Conservation (phyloP, 2,888 invertebrate genomes). For the Caenorhabditis sp. region DNA sequence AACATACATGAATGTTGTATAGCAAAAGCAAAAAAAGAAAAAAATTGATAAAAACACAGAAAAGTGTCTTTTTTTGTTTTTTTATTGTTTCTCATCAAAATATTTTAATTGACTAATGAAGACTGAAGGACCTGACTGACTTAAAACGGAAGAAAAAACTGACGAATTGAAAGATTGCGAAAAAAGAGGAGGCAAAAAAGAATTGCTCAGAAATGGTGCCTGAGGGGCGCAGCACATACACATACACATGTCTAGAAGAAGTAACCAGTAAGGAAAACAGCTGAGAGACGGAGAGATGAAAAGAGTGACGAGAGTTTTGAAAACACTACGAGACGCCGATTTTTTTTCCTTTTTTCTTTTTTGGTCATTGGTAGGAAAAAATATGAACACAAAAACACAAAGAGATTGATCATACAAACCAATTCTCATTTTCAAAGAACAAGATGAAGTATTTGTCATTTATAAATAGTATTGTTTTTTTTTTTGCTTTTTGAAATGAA, state of each 20-base stretch:
- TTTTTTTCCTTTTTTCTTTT: slow-evolving; percentile 6
- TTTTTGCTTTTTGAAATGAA: too few species aligned
- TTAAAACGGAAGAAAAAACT: too few species aligned
- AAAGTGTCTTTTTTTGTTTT: neutral
- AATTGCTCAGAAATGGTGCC: neutral
- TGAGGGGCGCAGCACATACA: neutral
- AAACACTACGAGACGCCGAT: slow-evolving; percentile 7
- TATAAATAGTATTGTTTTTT: neutral
- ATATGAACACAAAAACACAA: too few species aligned
- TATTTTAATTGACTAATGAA: too few species aligned
- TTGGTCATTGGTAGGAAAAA: slow-evolving; percentile 3
- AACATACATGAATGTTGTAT: neutral
- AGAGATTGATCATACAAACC: slow-evolving; percentile 1
- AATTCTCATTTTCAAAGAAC: slow-evolving; percentile 9
- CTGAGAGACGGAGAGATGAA: neutral
- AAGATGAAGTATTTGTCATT: slow-evolving; percentile 7
- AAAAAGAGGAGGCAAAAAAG: too few species aligned
- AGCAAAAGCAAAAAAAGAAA: slow-evolving; percentile 1
- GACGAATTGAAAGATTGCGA: too few species aligned
- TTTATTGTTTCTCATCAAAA: neutral
- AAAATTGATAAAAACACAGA: neutral
- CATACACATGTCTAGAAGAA: neutral
- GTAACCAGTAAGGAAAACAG: neutral
- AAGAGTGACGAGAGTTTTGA: neutral
- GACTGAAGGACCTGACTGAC: too few species aligned